These are phyloP conservation scores for Paragorgia papillata DNA, from an alignment of 92 coral and sea anemone genomes.

Conservation along the genomic window DNA sequence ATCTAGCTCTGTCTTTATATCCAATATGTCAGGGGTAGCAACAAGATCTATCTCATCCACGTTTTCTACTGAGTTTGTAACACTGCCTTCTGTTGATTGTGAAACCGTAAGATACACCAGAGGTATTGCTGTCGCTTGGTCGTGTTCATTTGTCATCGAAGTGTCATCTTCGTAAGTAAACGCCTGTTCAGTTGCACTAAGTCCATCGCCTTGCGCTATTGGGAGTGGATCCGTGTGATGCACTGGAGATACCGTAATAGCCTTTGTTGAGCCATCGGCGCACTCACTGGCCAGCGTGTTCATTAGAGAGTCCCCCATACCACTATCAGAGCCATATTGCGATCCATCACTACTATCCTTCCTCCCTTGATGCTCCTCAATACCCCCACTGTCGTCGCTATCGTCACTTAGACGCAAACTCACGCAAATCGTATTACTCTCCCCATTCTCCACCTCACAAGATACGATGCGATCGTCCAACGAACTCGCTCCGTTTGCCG, in stretches of 20 bases:
- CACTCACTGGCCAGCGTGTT: constrained; percentile 32
- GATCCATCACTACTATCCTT: constrained; percentile 44
- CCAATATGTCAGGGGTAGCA: neutral
- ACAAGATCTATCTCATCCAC: neutral
- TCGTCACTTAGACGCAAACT: constrained; percentile 64
- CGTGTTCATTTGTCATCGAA: neutral
- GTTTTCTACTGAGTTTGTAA: neutral
- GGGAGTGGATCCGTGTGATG: neutral
- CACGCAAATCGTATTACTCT: constrained; percentile 43
- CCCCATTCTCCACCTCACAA: neutral
- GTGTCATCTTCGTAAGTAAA: too few relatives aligned
- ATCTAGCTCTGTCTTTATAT: neutral
- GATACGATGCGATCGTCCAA: constrained; percentile 38
- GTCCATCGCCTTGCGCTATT: neutral
- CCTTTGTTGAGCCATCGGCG: constrained; percentile 22
- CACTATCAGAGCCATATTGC: constrained; percentile 45
- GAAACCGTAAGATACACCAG: neutral
- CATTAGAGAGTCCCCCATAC: constrained; percentile 47
- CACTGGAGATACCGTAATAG: neutral
- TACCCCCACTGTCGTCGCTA: constrained; percentile 80
- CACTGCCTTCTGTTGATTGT: neutral
- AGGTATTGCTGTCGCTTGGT: neutral
- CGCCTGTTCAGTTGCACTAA: neutral
- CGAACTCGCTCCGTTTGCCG: constrained; percentile 54
- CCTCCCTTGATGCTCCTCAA: constrained; percentile 32